Evolutionary conservation across 2,797 vertebrate species (phyloP).

Genomic region (Pseudochirops cupreus): DNA sequence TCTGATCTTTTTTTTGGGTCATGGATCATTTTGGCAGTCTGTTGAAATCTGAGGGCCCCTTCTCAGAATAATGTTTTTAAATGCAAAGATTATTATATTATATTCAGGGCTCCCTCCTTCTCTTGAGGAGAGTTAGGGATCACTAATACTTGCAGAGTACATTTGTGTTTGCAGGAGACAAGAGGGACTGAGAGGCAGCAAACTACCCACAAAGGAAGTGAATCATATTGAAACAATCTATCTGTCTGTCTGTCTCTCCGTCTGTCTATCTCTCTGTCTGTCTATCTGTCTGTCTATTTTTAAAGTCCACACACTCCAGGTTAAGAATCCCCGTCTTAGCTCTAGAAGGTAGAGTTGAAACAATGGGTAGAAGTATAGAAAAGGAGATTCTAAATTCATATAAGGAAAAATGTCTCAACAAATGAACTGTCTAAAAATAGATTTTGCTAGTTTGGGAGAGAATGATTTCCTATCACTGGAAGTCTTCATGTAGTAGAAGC

Average conservation of each 20-base stretch:
- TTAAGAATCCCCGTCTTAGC: background rate
- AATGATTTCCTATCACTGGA: background rate
- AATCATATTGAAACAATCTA: background rate
- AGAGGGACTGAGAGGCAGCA: background rate
- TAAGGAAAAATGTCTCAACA: background rate
- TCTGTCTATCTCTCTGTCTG: too few species aligned
- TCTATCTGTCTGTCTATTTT: too few species aligned
- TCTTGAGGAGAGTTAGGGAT: background rate
- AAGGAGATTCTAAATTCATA: background rate
- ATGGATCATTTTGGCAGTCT: too few species aligned
- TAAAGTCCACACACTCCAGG: background rate
- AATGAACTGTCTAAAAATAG: background rate
- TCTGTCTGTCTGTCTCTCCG: too few species aligned
- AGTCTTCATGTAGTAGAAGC: background rate
- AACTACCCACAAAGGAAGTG: background rate
- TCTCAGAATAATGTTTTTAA: background rate
- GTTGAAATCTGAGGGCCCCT: too few species aligned
- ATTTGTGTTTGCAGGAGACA: background rate
- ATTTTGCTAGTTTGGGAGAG: background rate
- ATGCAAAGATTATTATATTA: background rate
- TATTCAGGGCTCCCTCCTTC: background rate
- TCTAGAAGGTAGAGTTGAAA: background rate
- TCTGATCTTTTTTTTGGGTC: background rate
- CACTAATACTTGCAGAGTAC: background rate
- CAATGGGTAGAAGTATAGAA: background rate